phyloP scores from a whole-genome alignment of 2,888 invertebrate genomes.

The Cephus nigrinus region DNA sequence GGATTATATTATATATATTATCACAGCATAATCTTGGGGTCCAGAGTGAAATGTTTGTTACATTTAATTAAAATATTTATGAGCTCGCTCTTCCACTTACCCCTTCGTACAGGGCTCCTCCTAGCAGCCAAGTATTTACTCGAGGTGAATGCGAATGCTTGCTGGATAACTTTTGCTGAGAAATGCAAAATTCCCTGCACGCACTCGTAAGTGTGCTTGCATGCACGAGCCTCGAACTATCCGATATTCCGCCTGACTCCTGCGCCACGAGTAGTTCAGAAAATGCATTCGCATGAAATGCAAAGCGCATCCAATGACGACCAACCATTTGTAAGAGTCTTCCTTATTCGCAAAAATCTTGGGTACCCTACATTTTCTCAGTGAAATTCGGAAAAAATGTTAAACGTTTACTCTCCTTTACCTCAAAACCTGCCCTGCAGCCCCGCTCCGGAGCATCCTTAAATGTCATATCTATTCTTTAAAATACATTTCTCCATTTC shows the following conservation, averaged over 20 bases:
- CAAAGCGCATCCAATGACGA: not conserved
- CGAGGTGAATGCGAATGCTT: not conserved
- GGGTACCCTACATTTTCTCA: not conserved
- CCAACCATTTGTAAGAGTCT: not conserved
- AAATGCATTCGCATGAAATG: not conserved
- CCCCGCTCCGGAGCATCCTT: not conserved
- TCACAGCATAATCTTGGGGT: not conserved
- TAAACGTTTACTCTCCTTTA: not conserved
- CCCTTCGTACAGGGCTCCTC: not conserved
- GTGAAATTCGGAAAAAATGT: not conserved
- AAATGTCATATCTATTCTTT: not conserved
- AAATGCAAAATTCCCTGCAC: not conserved
- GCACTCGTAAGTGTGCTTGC: not conserved
- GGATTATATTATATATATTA: not conserved
- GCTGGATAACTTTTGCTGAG: not conserved
- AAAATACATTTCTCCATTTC: not conserved
- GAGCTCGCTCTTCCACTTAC: not conserved
- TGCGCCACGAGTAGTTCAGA: not conserved
- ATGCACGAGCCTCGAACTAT: not conserved
- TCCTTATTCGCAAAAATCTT: not conserved
- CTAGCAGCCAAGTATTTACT: not conserved
- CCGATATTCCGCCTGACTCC: not conserved
- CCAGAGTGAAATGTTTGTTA: not conserved
- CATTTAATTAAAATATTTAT: constrained; percentile 4
- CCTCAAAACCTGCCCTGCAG: not conserved